A percentile compares a stretch with the other conserved stretches of the same genome.
phyloP scores from a whole-genome alignment of 2,888 invertebrate genomes.

The Hipparchia semele region DNA sequence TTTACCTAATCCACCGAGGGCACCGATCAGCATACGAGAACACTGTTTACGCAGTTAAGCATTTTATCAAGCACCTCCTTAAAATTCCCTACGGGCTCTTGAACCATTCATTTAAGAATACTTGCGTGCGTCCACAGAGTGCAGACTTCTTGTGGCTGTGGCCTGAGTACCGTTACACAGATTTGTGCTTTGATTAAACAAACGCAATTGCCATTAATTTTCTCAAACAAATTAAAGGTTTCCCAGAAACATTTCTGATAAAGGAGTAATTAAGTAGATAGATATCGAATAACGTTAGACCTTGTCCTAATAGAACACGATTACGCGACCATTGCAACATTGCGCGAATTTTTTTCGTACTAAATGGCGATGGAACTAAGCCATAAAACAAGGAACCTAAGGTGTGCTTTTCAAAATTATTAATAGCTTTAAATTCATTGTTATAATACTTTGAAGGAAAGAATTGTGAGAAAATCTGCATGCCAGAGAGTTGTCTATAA shows the following conservation, averaged over 20 bases:
- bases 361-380: too few species aligned
- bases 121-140: slow-evolving; percentile 18
- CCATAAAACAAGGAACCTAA: background rate
- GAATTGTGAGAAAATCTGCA: too few species aligned
- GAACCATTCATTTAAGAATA: slow-evolving; percentile 22
- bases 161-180: slow-evolving; percentile 33
- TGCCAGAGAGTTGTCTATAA: too few species aligned
- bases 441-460: too few species aligned
- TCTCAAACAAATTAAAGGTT: slow-evolving; percentile 31
- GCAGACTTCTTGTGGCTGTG: slow-evolving; percentile 14
- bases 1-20: too few species aligned
- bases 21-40: background rate
- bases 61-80: background rate
- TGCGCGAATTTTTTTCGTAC: too few species aligned
- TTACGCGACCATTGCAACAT: too few species aligned
- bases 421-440: background rate
- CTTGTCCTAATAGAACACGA: too few species aligned
- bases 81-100: background rate
- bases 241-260: slow-evolving; percentile 15
- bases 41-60: background rate
- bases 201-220: slow-evolving; percentile 39
- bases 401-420: background rate
- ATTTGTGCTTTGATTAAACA: slow-evolving; percentile 38
- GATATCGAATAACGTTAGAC: slow-evolving; percentile 1
- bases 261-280: slow-evolving; percentile 21